Conservation (phyloP, 2,888 invertebrate species). For the Ochropleura plecta region DNA sequence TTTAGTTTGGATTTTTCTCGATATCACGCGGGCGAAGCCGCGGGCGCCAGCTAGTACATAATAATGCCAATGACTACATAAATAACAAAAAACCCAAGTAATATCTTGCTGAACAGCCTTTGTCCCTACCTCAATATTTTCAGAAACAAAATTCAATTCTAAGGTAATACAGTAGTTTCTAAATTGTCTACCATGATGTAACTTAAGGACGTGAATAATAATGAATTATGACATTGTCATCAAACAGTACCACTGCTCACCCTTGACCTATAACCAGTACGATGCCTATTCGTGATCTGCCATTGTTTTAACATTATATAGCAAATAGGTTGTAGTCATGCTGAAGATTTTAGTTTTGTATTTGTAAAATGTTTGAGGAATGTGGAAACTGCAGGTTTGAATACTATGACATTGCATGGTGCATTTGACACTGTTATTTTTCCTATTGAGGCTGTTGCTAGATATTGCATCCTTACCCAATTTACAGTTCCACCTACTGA, state of each 20-base stretch:
- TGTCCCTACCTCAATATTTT: background rate
- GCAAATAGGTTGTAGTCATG: constrained; percentile 51
- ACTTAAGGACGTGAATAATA: constrained; percentile 40
- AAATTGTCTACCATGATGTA: constrained; percentile 37
- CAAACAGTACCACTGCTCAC: constrained; percentile 42
- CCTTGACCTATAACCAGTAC: constrained; percentile 59
- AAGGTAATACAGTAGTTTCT: constrained; percentile 4
- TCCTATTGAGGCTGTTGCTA: background rate
- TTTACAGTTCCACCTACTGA: background rate
- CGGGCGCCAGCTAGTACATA: background rate
- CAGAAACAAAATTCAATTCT: background rate
- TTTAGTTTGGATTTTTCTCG: too few species aligned
- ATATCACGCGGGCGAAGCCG: too few species aligned
- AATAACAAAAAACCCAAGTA: background rate
- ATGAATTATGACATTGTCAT: constrained; percentile 55
- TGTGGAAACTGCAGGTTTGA: background rate
- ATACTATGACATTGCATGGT: background rate
- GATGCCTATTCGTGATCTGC: constrained; percentile 51
- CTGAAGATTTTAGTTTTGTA: constrained; percentile 20
- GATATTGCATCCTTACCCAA: background rate
- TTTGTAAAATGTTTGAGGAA: constrained; percentile 14
- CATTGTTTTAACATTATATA: constrained; percentile 54
- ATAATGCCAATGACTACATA: background rate
- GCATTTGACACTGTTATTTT: background rate
- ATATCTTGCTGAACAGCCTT: background rate